A percentile compares a stretch with the other conserved stretches of the same genome.
Conservation (phyloP, 1,140 invertebrate species). For the Aphidius ervi region DNA sequence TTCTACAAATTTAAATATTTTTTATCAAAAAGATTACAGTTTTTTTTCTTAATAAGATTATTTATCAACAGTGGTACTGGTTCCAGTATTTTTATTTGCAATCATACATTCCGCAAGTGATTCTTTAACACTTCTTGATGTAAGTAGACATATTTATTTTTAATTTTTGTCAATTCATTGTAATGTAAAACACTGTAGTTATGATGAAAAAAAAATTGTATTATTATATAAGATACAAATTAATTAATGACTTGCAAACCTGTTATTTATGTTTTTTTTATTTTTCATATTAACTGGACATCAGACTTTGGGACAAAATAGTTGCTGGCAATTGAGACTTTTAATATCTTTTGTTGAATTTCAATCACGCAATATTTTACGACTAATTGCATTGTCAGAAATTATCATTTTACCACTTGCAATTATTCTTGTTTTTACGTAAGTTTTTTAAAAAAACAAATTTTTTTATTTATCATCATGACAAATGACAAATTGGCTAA, state of each 20-base stretch:
- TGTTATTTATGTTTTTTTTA: constrained; percentile 31
- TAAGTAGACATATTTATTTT: constrained; percentile 59
- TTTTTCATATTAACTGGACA: constrained; percentile 23
- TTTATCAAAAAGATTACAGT: neutral
- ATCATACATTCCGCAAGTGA: constrained; percentile 87
- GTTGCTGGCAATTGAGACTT: constrained; percentile 81
- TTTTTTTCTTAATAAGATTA: neutral
- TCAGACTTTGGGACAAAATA: constrained; percentile 82
- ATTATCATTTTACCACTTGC: constrained; percentile 89
- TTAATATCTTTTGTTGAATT: constrained; percentile 82
- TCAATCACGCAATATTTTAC: constrained; percentile 81
- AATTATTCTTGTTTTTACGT: constrained; percentile 81
- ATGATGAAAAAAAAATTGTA: too few species aligned
- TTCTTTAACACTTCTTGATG: constrained; percentile 81
- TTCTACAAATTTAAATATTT: constrained; percentile 1
- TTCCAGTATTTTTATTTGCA: constrained; percentile 86
- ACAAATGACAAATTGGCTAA: neutral
- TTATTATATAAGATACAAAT: constrained; percentile 16
- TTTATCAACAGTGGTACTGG: constrained; percentile 70
- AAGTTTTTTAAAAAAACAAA: constrained; percentile 50
- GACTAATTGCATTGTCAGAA: constrained; percentile 82
- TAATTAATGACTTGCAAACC: constrained; percentile 21
- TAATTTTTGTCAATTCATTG: neutral
- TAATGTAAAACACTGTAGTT: too few species aligned
- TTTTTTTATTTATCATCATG: neutral